Evolutionary conservation across 2,113 vertebrate species (phyloP), one percentile per base, ranked within the genome.

Genomic region (Narcine bancroftii): DNA sequence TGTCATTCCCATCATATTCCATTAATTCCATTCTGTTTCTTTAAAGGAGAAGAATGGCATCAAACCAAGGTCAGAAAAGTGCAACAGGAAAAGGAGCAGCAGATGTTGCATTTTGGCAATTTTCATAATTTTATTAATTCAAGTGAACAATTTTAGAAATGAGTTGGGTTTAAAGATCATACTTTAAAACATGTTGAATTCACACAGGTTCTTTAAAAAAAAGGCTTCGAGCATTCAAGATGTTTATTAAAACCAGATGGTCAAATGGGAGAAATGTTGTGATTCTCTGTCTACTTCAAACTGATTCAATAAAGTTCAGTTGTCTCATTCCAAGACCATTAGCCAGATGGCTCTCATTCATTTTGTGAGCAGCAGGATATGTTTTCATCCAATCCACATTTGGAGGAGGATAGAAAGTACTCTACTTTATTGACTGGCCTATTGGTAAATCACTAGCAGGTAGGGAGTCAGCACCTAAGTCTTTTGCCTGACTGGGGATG

Each of bases 221-320:
- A 60, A 21, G 21, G 81, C 81, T 87, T 53, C 53, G 60, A 87
- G 53, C 81, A 87, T 87, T 87, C 81, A 60, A 60, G 53, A 87
- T 63, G 53, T 87, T 53, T 87, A 87, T 87, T 87, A 87, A 87
- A 87, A 87, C 53, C 81, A 87, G 53, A 87, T 87, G 81, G 81
- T 33, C 53, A n/a, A 87, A 87, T 87, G 60, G 56, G n/a, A 87
- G 81, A 60, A 87, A 87, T 36, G n/a, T 87, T 56, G 56, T 87
- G 81, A 63, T 87, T 87, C 15, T 13, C 53, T 60, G 81, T 2
- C 81, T 63, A 63, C 81, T 87, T 87, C 81, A 87, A 87, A 87
- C 81, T 87, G 81, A 87, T 60, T 60, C 81, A 87, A 56, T 87
- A 19, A 60, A 87, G 50, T 87, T 60, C 81, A 87, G 53, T 87